Conservation (phyloP, 2,888 invertebrate genomes). For the Leptogaster cylindrica region DNA sequence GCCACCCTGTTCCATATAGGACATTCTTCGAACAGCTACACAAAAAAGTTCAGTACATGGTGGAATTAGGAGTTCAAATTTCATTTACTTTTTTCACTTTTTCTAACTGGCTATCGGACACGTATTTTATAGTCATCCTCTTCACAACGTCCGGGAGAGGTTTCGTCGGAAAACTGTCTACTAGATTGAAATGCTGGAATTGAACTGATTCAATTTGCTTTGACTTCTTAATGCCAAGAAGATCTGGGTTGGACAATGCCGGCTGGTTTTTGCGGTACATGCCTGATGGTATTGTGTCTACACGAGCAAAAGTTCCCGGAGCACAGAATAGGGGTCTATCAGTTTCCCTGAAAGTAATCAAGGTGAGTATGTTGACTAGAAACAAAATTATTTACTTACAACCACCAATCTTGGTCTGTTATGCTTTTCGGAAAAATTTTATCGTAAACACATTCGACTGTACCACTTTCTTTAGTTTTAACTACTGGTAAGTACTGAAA, state of each 20-base stretch:
- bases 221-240: constrained; percentile 65
- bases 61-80: neutral
- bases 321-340: constrained; percentile 70
- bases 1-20: constrained; percentile 90
- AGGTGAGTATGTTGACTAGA: constrained; percentile 15
- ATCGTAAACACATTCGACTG: constrained; percentile 68
- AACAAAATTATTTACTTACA: constrained; percentile 54
- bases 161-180: constrained; percentile 68
- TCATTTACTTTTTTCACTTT: constrained; percentile 62
- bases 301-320: constrained; percentile 80
- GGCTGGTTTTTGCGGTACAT: constrained; percentile 57
- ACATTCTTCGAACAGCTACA: constrained; percentile 81
- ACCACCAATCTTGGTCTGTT: constrained; percentile 67
- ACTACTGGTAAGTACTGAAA: constrained; percentile 88
- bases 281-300: constrained; percentile 68
- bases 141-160: constrained; percentile 68
- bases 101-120: constrained; percentile 63
- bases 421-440: constrained; percentile 67
- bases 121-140: constrained; percentile 63
- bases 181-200: constrained; percentile 69
- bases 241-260: constrained; percentile 58
- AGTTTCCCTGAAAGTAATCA: constrained; percentile 48
- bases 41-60: constrained; percentile 51
- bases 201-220: constrained; percentile 67
- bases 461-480: constrained; percentile 59